These are phyloP conservation scores for Megalurothrips usitatus DNA, from an alignment of 2,888 invertebrate genomes.

Conservation along the genomic window DNA sequence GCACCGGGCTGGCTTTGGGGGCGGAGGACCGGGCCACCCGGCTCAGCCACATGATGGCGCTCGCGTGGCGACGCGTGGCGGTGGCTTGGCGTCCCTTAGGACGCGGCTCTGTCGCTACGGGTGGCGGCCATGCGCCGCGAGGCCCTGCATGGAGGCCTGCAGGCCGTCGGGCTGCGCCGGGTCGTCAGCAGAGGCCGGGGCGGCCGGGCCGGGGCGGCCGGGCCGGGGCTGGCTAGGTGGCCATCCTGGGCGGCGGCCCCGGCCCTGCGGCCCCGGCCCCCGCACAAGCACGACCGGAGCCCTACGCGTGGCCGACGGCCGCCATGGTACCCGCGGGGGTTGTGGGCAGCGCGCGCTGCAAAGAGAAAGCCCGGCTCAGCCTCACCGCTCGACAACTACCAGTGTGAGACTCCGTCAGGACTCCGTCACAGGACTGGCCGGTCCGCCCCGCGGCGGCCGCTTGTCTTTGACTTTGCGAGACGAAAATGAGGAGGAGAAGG, in stretches of 20 bases:
- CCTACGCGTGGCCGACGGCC: not conserved
- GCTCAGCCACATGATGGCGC: slow-evolving; percentile 4
- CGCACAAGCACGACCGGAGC: not conserved
- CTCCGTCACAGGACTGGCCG: not conserved
- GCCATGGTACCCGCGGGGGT: not conserved
- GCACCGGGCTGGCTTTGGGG: slow-evolving; percentile 18
- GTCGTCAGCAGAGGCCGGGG: not conserved
- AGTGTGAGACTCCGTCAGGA: not conserved
- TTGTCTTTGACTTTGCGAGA: no score
- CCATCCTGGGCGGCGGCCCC: not conserved
- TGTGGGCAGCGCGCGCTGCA: not conserved
- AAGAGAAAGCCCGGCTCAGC: not conserved
- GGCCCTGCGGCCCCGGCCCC: no score
- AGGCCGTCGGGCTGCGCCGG: not conserved
- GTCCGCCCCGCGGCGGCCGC: no score
- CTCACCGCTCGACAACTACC: not conserved
- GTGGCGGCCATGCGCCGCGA: not conserved
- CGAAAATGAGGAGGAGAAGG: no score
- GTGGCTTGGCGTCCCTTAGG: not conserved
- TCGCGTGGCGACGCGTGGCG: not conserved
- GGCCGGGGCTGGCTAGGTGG: not conserved
- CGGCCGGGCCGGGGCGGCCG: not conserved
- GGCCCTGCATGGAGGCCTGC: not conserved
- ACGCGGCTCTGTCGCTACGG: not conserved
- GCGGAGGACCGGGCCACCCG: not conserved